Base-by-base conservation (phyloP, 2,113 vertebrate genomes). In the Malurus elegans region DNA sequence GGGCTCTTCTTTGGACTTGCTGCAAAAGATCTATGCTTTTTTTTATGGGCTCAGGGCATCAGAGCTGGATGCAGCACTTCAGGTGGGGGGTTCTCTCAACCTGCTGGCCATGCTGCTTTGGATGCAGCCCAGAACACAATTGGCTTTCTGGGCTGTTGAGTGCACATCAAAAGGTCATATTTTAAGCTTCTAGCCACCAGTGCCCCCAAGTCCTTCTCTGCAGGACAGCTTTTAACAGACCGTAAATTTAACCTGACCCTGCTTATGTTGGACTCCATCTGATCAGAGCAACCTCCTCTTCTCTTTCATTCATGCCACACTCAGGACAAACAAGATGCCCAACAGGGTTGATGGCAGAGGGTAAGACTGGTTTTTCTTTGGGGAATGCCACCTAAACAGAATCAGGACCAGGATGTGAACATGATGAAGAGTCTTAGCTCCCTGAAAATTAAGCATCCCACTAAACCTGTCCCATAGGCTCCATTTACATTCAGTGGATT, bases 71-170 rank as follows among this genome's bases (percentile, higher is more conserved):
- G 29, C 12, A 80, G 34, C 32, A 50, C 15, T 48, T 31, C 34
- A 60, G 58, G 12, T 47, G 5, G 8, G 25, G 8, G 45, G 24
- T 73, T 64, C 40, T 1, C 38, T 78, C 3, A 7, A 8, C 21
- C 47, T 45, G 24, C 40, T 76, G 51, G 32, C 14, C 28, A 32
- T 0, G 0, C 15, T 71, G 14, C 45, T 88, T 50, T 50, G 54
- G 38, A 56, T 66, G 69, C 47, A 80, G 40, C 18, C 32, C 45
- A 61, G 47, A 32, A 32, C 7, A 54, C 0, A 0, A 34, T 0
- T 67, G 18, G 10, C 24, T 21, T 91, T 53, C 58, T 72, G n/a
- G 11, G 23, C 3, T 54, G 18, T 6, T 6, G 1, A 64, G 44
- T 1, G 0, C 23, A 79, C 25, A 60, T 5, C 62, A n/a, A 9